Evolutionary conservation across 2,113 vertebrate genomes (phyloP).

Genomic region (Cyprinodon variegatus): DNA sequence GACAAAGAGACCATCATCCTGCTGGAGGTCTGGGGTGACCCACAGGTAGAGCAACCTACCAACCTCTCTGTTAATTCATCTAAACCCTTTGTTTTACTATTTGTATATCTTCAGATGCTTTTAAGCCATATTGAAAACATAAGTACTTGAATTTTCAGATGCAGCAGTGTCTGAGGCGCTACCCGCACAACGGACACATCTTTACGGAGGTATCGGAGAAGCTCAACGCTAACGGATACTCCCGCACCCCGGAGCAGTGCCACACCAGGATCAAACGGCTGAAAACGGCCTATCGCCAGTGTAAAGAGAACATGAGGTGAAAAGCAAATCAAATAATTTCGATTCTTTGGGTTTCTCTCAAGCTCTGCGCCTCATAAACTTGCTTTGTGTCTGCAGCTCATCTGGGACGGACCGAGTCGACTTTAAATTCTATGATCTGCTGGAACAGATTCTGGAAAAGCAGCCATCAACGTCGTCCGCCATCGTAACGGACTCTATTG

Average conservation of each 20-base stretch:
- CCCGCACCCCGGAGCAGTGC: conserved; percentile 74
- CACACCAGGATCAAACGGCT: conserved; percentile 78
- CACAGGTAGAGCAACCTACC: conserved; percentile 46
- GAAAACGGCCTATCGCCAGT: conserved; percentile 74
- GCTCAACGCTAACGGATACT: conserved; percentile 62
- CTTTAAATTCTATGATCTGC: conserved; percentile 77
- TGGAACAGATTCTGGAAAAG: conserved; percentile 77
- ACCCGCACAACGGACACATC: conserved; percentile 74
- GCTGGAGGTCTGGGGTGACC: conserved; percentile 77
- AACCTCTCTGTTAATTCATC: not conserved
- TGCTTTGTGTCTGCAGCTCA: conserved; percentile 19
- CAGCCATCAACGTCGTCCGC: conserved; percentile 65
- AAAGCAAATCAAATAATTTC: not conserved
- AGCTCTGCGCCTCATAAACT: not conserved
- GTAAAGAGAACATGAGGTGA: conserved; percentile 73
- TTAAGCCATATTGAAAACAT: not conserved
- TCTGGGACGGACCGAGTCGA: conserved; percentile 64
- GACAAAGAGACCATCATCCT: conserved; percentile 79
- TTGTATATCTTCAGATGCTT: not conserved
- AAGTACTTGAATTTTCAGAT: conserved; percentile 41
- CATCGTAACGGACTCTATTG: conserved; percentile 50
- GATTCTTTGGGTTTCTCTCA: not conserved
- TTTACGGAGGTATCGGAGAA: conserved; percentile 74
- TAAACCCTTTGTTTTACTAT: not conserved
- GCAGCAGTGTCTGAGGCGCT: conserved; percentile 66